Base-by-base conservation (phyloP, 2,113 vertebrate species). In the Hippolais icterina region DNA sequence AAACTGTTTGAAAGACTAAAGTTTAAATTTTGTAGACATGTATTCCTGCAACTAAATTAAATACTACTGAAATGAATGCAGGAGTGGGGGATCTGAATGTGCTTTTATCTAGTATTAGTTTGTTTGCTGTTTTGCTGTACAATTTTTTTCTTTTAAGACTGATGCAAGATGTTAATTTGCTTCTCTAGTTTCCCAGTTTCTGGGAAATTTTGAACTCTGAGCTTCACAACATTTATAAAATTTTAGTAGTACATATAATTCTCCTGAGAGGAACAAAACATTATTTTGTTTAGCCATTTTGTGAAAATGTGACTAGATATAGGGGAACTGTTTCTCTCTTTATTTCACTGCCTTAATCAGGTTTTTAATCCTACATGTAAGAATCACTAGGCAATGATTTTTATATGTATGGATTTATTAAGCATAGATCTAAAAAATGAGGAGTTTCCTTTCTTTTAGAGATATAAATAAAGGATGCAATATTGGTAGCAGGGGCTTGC, bases 201-300 rank as follows among this genome's bases (percentile, higher is more conserved):
- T 87, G 80, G 64, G 68, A 93, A 82, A 53, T 82, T 83, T 83
- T 93, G 72, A 94, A 56, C 86, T 90, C 72, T 65, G 44, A 87
- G 77, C 71, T 92, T 93, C 72, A 79, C 74, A 90, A 74, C 60
- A n/a, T 91, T 76, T 76, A n/a, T 42, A 63, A 85, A 88, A 54
- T 95, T 56, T 93, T 82, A 76, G 25, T 79, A 79, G 64, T 89
- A 29, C 71, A 72, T 18, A 42, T 50, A 65, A 90, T 80, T 85
- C 33, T 92, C 17, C 24, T 68, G 54, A 82, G 66, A 90, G 76
- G 53, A 91, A 33, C 24, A 65, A 56, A 70, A 35, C 2, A 8
- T 77, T 54, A 52, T 83, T 93, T 88, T 60, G 39, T 83, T 84
- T 64, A 93, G 56, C 65, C 3, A 2, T 93, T 93, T 95, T 63